A percentile compares a stretch with the other conserved stretches of the same genome.
These are phyloP conservation scores for Bagarius yarrelli DNA, from an alignment of 2,113 vertebrate genomes.

Conservation along the genomic window DNA sequence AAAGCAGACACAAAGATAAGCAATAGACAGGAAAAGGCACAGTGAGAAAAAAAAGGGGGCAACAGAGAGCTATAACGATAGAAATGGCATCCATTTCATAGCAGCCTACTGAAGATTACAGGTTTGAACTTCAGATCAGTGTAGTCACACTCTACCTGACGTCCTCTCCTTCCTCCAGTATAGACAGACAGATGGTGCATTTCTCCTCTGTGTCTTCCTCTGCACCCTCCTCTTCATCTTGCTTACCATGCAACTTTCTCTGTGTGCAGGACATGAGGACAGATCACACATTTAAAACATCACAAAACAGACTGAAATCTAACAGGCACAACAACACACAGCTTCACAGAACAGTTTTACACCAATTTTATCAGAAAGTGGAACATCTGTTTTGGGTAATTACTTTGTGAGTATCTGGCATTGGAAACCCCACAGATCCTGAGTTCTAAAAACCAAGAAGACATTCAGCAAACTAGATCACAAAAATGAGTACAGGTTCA, in stretches of 20 bases:
- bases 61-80: no score
- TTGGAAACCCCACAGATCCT: not conserved
- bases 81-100: no score
- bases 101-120: not conserved
- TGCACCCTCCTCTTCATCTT: constrained; percentile 92
- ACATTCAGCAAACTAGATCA: not conserved
- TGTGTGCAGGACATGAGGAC: constrained; percentile 71
- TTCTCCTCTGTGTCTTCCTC: constrained; percentile 99
- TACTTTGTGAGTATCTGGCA: not conserved
- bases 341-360: not conserved
- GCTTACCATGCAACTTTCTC: constrained; percentile 98
- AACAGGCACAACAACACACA: constrained; percentile 21
- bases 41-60: no score
- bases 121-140: not conserved
- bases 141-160: constrained; percentile 82
- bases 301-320: not conserved
- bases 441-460: not conserved
- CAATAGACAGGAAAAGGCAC: no score
- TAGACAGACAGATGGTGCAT: constrained; percentile 98
- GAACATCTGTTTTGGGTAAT: not conserved
- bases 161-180: constrained; percentile 98
- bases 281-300: constrained; percentile 12
- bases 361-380: not conserved
- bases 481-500: not conserved
- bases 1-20: no score